Evolutionary conservation across 2,113 vertebrate genomes (phyloP), one percentile per base, ranked within the genome.

Genomic region (Puffinus mauretanicus): DNA sequence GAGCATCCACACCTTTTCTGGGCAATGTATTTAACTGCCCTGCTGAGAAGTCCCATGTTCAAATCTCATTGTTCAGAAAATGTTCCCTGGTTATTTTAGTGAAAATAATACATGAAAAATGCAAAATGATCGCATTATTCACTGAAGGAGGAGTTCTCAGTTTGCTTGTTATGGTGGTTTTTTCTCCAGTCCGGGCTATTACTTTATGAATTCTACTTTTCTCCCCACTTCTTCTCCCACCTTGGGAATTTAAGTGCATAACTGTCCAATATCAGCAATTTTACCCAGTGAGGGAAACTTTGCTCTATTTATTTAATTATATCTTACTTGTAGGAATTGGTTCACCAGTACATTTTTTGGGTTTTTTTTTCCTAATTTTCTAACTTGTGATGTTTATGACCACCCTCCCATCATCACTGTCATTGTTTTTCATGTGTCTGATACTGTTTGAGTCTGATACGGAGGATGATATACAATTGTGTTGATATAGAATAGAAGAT

Each of bases 181-280:
- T 29, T 58, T 29, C 16, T 44, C 6, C 8, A 16, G 5, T 40
- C 1, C 0, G 16, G 10, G 40, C 4, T 71, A 40, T 34, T 65
- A n/a, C 10, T 83, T 83, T 22, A 15, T 27, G 12, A 65, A 29
- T 71, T 80, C 27, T 86, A 3, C 21, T 72, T 72, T 83, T 2
- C 10, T 76, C 10, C 13, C 1, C 1, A 0, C 9, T 25, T 58
- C 4, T 40, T 49, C 25, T 4, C 2, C 6, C 1, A 4, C 25
- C 14, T 46, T 40, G 27, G 27, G 38, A 75, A 55, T 30, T 61
- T 26, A 61, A 34, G 10, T 19, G 16, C 4, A 1, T 52, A 78
- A 36, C 42, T 66, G 4, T 58, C 87, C 25, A 66, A 25, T 42
- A 52, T 57, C 64, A 62, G 24, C 3, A 46, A 7, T 87, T 93